These are phyloP conservation scores for Junonia oenone DNA, from an alignment of 2,888 invertebrate genomes.

Conservation along the genomic window DNA sequence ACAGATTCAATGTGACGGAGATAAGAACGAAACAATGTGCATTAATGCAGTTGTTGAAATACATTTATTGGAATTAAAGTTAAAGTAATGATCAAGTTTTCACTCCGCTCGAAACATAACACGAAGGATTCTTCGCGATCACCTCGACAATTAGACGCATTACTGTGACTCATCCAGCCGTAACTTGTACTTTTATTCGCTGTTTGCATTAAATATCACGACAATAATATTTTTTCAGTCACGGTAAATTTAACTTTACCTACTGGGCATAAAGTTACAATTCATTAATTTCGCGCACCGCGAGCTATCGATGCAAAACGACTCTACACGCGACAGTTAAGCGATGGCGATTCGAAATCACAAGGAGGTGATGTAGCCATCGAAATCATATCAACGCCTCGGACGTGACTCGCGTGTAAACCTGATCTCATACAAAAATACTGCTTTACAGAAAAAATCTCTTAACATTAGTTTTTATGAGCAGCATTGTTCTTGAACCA, in stretches of 20 bases:
- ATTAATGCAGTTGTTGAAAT: no score
- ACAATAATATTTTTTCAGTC: constrained; percentile 46
- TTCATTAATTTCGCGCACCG: background rate
- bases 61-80: background rate
- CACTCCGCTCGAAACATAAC: constrained; percentile 63
- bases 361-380: constrained; percentile 46
- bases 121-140: constrained; percentile 57
- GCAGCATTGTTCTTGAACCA: constrained; percentile 24
- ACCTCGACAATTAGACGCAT: constrained; percentile 68
- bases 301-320: constrained; percentile 13
- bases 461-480: constrained; percentile 19
- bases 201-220: constrained; percentile 60
- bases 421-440: constrained; percentile 39
- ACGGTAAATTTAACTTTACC: constrained; percentile 45
- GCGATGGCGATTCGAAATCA: constrained; percentile 51
- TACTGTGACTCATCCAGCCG: constrained; percentile 70
- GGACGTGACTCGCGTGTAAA: constrained; percentile 40
- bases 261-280: constrained; percentile 39
- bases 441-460: constrained; percentile 10
- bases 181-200: constrained; percentile 68
- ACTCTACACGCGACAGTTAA: constrained; percentile 30
- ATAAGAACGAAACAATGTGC: constrained; percentile 4
- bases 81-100: constrained; percentile 29
- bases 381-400: constrained; percentile 42
- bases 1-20: constrained; percentile 7